phyloP scores from a whole-genome alignment of 2,797 vertebrate species.

The Chaetophractus vellerosus region DNA sequence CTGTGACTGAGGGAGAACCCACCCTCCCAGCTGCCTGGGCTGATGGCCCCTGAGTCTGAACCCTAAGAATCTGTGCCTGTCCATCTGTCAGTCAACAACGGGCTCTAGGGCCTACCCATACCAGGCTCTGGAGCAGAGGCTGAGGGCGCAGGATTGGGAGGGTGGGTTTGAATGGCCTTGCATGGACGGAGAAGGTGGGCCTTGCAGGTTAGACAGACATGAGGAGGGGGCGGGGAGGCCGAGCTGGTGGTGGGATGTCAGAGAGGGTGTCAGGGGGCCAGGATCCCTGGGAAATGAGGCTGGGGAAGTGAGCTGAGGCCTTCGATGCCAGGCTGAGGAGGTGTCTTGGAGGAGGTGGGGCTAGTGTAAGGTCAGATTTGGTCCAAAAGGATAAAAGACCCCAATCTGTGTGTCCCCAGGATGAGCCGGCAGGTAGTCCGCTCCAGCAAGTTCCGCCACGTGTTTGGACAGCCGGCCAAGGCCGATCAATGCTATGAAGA shows the following conservation, averaged over 20 bases:
- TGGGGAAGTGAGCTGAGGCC: neutral
- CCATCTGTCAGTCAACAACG: too few species aligned
- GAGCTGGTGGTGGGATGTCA: neutral
- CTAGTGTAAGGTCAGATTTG: neutral
- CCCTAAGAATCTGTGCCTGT: neutral
- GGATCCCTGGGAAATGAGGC: neutral
- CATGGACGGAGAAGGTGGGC: neutral
- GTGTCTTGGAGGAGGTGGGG: neutral
- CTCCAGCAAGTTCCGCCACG: conserved; percentile 96
- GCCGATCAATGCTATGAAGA: conserved; percentile 97
- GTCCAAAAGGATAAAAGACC: neutral
- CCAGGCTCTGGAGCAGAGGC: neutral
- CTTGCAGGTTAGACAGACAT: neutral
- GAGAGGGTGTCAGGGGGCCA: neutral
- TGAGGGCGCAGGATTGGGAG: neutral
- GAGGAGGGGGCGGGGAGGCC: too few species aligned
- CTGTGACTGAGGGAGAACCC: neutral
- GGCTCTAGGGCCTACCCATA: neutral
- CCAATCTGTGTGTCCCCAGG: conserved; percentile 77
- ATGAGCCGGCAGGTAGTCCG: conserved; percentile 96
- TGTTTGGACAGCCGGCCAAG: conserved; percentile 95
- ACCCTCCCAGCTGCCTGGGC: neutral
- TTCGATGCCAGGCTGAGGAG: neutral
- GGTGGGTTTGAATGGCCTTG: neutral
- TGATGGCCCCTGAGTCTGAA: neutral